Percentiles rank a stretch among this genome's conserved stretches.
These are phyloP conservation scores for Blastomussa wellsi DNA, from an alignment of 92 coral and sea anemone genomes.

Conservation along the genomic window DNA sequence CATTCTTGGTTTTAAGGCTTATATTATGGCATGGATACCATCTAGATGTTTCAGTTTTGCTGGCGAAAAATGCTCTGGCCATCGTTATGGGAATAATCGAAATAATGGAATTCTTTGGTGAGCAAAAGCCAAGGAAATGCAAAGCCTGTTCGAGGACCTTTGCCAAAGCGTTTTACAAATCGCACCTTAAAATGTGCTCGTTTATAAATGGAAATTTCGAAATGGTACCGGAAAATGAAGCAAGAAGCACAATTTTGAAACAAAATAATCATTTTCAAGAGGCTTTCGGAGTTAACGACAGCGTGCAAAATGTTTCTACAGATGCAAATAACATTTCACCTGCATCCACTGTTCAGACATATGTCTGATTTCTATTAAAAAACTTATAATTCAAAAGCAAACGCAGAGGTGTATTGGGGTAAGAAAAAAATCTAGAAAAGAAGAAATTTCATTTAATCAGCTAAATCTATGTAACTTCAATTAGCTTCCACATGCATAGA, in stretches of 20 bases:
- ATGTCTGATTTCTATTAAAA: not conserved
- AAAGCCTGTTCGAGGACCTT: conserved; percentile 60
- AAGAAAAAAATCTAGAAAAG: not conserved
- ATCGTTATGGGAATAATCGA: conserved; percentile 74
- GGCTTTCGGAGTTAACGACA: not conserved
- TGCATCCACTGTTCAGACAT: not conserved
- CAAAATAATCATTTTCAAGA: not conserved
- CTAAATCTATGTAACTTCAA: too few species aligned
- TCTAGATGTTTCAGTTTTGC: conserved; percentile 73
- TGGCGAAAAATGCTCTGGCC: conserved; percentile 83
- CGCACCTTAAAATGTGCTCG: conserved; percentile 48
- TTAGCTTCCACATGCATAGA: not conserved
- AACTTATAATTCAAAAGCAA: too few species aligned
- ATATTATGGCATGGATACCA: conserved; percentile 72
- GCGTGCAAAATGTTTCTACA: not conserved
- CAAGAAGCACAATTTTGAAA: not conserved
- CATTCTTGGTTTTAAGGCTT: conserved; percentile 78
- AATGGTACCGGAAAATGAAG: not conserved
- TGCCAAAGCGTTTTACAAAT: conserved; percentile 61
- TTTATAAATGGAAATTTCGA: conserved; percentile 1
- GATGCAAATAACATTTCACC: not conserved
- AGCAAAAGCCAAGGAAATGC: conserved; percentile 81
- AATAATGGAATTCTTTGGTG: conserved; percentile 81
- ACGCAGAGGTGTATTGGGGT: not conserved
- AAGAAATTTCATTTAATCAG: not conserved